Evolutionary conservation across 2,113 vertebrate genomes (phyloP).

Genomic region (Aptenodytes patagonicus): DNA sequence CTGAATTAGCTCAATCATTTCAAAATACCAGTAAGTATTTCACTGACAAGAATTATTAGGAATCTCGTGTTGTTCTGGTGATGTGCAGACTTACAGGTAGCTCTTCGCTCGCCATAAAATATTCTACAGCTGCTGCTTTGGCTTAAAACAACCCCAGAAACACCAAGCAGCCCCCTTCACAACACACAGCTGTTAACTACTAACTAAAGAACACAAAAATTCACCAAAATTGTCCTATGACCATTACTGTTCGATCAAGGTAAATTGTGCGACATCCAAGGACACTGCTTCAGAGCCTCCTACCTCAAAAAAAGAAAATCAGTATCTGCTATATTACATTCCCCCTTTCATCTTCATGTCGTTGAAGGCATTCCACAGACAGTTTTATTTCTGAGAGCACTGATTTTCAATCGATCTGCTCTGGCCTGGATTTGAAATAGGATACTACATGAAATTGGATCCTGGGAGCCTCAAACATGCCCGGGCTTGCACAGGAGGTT

Average conservation of each 20-base stretch:
- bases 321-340: background rate
- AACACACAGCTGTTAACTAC: background rate
- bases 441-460: constrained; percentile 45
- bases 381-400: constrained; percentile 27
- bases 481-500: background rate
- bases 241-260: constrained; percentile 17
- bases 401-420: constrained; percentile 16
- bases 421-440: constrained; percentile 54
- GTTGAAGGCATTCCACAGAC: constrained; percentile 25
- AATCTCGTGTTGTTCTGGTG: background rate
- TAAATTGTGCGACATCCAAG: background rate
- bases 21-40: background rate
- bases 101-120: background rate
- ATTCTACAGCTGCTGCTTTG: background rate
- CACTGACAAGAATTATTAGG: background rate
- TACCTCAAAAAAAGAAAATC: background rate
- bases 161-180: background rate
- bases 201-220: constrained; percentile 7
- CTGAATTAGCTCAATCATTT: background rate
- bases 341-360: constrained; percentile 4
- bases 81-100: background rate
- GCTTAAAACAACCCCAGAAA: background rate
- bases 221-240: background rate
- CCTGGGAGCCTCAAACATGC: constrained; percentile 33
- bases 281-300: background rate